Evolutionary conservation across 2,888 invertebrate species (phyloP).

Genomic region (Temnothorax unifasciatus): DNA sequence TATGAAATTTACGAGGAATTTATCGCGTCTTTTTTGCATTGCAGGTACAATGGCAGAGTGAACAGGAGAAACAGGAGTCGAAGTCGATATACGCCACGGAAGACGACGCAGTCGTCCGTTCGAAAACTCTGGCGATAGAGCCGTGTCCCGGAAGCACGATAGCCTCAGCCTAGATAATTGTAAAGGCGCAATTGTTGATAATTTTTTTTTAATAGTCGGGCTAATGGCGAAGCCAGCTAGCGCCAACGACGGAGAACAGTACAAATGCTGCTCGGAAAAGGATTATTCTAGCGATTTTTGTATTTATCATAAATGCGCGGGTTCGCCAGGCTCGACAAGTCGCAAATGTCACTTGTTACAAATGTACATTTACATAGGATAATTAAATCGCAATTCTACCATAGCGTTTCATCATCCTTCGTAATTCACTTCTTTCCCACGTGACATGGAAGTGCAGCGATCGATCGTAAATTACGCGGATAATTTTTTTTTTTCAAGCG

Average conservation of each 20-base stretch:
- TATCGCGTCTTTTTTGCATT: conserved; percentile 62
- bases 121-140: conserved; percentile 72
- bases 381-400: conserved; percentile 33
- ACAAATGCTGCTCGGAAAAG: conserved; percentile 26
- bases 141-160: conserved; percentile 60
- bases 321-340: not conserved
- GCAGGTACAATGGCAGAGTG: conserved; percentile 92
- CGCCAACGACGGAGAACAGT: not conserved
- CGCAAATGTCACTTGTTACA: conserved; percentile 48
- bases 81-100: conserved; percentile 83
- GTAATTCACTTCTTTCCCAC: not conserved
- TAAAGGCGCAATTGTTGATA: not conserved
- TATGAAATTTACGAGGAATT: not conserved
- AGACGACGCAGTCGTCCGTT: conserved; percentile 25
- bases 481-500: not conserved
- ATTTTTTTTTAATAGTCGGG: conserved; percentile 1
- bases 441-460: not conserved
- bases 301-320: not conserved
- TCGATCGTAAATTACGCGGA: conserved; percentile 13
- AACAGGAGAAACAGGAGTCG: conserved; percentile 90
- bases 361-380: conserved; percentile 44
- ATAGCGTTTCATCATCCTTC: not conserved
- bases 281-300: conserved; percentile 32
- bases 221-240: not conserved
- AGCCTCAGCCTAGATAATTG: conserved; percentile 59